Conservation (phyloP, 2,797 vertebrate species). For the Myripristis murdjan region DNA sequence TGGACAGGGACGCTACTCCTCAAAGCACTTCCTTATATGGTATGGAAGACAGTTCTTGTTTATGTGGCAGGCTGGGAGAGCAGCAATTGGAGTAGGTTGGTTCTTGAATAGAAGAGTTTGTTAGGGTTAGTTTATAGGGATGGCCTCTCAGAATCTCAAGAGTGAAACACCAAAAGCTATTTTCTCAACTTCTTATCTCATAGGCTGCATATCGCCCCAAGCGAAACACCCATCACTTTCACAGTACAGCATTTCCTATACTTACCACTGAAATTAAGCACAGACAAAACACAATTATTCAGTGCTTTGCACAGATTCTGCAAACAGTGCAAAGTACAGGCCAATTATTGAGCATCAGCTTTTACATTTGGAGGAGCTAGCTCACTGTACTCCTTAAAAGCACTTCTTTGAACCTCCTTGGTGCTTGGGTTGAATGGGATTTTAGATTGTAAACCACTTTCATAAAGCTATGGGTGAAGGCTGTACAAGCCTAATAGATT, state of each 20-base stretch:
- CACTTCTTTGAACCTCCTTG: constrained; percentile 14
- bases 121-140: constrained; percentile 2
- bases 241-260: too few species aligned
- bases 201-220: background rate
- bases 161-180: constrained; percentile 11
- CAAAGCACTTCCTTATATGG: constrained; percentile 80
- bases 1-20: constrained; percentile 31
- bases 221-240: constrained; percentile 22
- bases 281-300: constrained; percentile 12
- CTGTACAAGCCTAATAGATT: constrained; percentile 43
- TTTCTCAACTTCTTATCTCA: background rate
- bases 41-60: constrained; percentile 55
- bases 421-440: background rate
- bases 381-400: background rate
- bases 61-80: constrained; percentile 15
- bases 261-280: too few species aligned
- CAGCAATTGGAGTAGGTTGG: constrained; percentile 23
- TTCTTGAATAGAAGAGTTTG: constrained; percentile 14
- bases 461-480: constrained; percentile 19
- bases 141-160: background rate
- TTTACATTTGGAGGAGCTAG: constrained; percentile 44
- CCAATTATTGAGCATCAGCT: background rate
- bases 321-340: constrained; percentile 45
- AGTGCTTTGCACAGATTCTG: too few species aligned
- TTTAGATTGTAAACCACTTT: constrained; percentile 24